Evolutionary conservation across 1,140 invertebrate genomes (phyloP).

Genomic region (Scaptomyza pallida): DNA sequence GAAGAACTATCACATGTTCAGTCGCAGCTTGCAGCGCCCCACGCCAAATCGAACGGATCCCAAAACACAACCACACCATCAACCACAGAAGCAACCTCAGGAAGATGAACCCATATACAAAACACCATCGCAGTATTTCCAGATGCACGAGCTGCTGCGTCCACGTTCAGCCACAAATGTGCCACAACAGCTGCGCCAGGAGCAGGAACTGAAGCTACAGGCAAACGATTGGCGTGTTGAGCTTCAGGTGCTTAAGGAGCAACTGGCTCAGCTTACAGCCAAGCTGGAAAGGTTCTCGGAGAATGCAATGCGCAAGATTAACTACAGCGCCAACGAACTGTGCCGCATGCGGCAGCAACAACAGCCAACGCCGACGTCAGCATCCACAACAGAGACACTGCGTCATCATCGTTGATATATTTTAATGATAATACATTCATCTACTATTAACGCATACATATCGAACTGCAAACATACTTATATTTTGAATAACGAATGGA

Average conservation of each 20-base stretch:
- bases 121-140: conserved; percentile 47
- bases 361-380: conserved; percentile 3
- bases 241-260: conserved; percentile 58
- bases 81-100: conserved; percentile 27
- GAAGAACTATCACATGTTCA: conserved; percentile 83
- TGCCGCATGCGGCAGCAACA: conserved; percentile 62
- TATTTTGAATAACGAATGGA: neutral
- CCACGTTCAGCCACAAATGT: conserved; percentile 80
- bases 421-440: neutral
- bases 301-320: conserved; percentile 67
- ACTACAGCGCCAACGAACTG: conserved; percentile 74
- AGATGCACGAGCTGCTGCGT: conserved; percentile 67
- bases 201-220: conserved; percentile 67
- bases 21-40: conserved; percentile 65
- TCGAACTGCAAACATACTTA: too few species aligned
- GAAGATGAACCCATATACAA: conserved; percentile 15
- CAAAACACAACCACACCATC: conserved; percentile 2
- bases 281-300: conserved; percentile 76
- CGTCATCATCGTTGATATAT: conserved; percentile 45
- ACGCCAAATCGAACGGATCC: neutral
- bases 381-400: conserved; percentile 35
- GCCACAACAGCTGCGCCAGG: conserved; percentile 63
- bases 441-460: neutral
- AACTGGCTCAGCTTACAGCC: conserved; percentile 50
- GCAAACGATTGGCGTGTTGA: conserved; percentile 66